Base-by-base conservation (phyloP, 2,113 vertebrate species). In the Rostratula benghalensis region DNA sequence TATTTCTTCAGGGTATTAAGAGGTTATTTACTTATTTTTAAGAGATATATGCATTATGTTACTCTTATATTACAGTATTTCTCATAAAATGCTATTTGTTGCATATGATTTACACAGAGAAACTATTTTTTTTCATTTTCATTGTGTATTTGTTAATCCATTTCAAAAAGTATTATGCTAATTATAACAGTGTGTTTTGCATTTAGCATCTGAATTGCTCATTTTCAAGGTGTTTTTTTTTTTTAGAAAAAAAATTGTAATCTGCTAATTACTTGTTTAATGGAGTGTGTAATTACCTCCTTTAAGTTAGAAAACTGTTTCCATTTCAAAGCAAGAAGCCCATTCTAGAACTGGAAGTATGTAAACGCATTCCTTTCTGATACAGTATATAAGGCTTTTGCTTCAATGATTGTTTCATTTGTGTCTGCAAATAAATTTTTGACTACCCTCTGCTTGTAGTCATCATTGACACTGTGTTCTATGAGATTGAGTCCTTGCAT, bases 251-350 rank as follows among this genome's bases (percentile, higher is more conserved):
- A 13, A 93, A 97, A 97, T 97, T 98, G 96, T 98, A 98, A 98
- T 98, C 98, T 98, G 98, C 98, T 98, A 98, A 98, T 98, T 98
- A 98, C 97, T 98, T 98, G 98, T 98, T 98, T 98, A 98, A 98
- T 98, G 98, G 97, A 97, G 97, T 98, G 98, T 98, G 97, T 98
- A 98, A 98, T 98, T 98, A 98, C 97, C 97, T 98, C 97, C 98
- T 98, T 98, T 98, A 98, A 98, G 97, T 98, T 98, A 97, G 97
- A 91, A 98, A 98, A 98, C 95, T 96, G 94, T 95, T 98, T 98
- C 97, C 93, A 98, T 98, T 98, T 98, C 97, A 98, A 98, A 98
- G 96, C 83, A 90, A 97, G 96, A 97, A 98, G 91, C 63, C 69
- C 33, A 31, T 97, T 98, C 95, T 96, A 96, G 94, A 98, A 98